Evolutionary conservation across 2,113 vertebrate species (phyloP), one percentile per base, ranked within the genome.

Genomic region (Elanus axillaris): DNA sequence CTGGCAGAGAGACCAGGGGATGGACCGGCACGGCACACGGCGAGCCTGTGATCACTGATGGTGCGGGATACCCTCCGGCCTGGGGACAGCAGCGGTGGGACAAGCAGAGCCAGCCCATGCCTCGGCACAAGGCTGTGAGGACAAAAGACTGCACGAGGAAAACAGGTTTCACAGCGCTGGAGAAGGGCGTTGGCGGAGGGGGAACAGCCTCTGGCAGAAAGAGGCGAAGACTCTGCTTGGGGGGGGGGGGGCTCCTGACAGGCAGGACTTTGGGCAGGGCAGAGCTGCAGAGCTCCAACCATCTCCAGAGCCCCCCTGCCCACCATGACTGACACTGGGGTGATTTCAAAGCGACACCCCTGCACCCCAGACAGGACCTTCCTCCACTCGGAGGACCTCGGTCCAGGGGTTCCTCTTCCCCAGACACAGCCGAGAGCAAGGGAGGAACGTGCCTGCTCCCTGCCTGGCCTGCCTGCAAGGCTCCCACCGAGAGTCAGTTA

Each of bases 111-210:
- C 79, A 86, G 84, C 75, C 67, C 76, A 20, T 0, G 14, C 50
- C 27, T 52, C 66, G 32, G 93, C 67, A 62, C 67, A 9, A 62
- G 62, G 82, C 38, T 34, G 73, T 22, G 63, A 91, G 86, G 83
- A 94, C 87, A 90, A 90, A 94, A 88, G 59, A 85, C 63, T 90
- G 89, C 94, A 92, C 72, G 63, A 80, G 59, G 52, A 58, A 77
- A 58, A 77, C 1, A 3, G n/a, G 36, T 66, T 79, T 60, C 78
- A 55, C n/a, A 88, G 68, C 6, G 36, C 34, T 50, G 53, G 53
- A 67, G 60, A 52, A 38, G 12, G n/a, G 36, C 10, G 5, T 42
- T 50, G 1, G 13, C 17, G 1, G 36, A 26, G 42, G 59, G 42
- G 38, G 52, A 74, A 56, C 16, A 23, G 27, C 29, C 56, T 62